Conservation (phyloP, 2,797 vertebrate genomes). For the Miichthys miiuy region DNA sequence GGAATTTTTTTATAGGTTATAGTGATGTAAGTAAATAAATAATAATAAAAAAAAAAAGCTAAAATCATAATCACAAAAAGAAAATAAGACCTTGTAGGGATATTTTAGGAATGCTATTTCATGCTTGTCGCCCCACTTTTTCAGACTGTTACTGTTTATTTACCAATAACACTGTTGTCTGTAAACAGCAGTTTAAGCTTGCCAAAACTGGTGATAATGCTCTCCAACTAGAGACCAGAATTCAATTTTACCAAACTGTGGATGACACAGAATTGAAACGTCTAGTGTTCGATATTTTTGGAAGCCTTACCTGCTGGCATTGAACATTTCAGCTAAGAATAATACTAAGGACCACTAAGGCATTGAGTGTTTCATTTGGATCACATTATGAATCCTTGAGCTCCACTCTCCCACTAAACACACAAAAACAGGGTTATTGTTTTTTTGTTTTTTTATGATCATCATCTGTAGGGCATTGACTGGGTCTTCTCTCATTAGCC, state of each 20-base stretch:
- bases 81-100: background rate
- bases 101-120: background rate
- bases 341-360: background rate
- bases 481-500: slow-evolving; percentile 62
- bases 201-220: background rate
- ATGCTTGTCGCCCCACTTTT: background rate
- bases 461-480: slow-evolving; percentile 59
- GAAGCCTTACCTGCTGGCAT: background rate
- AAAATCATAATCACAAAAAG: background rate
- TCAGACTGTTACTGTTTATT: background rate
- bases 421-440: slow-evolving; percentile 28
- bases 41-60: background rate
- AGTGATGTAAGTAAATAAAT: too few species aligned
- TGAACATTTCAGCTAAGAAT: slow-evolving; percentile 39
- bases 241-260: slow-evolving; percentile 4
- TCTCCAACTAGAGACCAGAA: background rate
- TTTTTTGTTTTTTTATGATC: slow-evolving; percentile 44
- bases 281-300: slow-evolving; percentile 26
- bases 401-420: slow-evolving; percentile 19
- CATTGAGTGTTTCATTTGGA: slow-evolving; percentile 41
- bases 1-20: background rate
- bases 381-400: slow-evolving; percentile 32
- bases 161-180: background rate
- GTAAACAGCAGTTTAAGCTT: background rate
- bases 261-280: slow-evolving; percentile 24